These are phyloP conservation scores for Coelopa frigida DNA, from an alignment of 1,140 invertebrate genomes.

Conservation along the genomic window DNA sequence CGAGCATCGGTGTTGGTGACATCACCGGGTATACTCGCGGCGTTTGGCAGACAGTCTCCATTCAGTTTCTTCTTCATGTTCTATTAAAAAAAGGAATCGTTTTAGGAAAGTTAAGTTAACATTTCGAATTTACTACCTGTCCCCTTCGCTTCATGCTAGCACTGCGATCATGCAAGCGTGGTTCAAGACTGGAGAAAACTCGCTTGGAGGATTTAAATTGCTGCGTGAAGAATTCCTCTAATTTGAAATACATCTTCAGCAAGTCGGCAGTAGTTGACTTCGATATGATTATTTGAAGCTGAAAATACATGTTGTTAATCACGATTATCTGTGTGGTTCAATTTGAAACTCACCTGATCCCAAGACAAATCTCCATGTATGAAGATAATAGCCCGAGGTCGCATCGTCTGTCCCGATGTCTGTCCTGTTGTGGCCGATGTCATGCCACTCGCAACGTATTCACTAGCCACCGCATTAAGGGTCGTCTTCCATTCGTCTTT, in stretches of 20 bases:
- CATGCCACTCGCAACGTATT: too few species aligned
- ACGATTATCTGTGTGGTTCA: not conserved
- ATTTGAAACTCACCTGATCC: conserved; percentile 61
- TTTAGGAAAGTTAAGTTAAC: too few species aligned
- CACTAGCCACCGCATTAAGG: conserved; percentile 26
- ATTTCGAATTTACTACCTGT: conserved; percentile 15
- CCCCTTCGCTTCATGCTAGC: conserved; percentile 49
- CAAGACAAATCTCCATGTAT: conserved; percentile 87
- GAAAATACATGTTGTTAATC: not conserved
- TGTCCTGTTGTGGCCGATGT: conserved; percentile 7
- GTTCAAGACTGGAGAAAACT: conserved; percentile 74
- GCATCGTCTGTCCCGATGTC: conserved; percentile 6
- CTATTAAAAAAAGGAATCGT: too few species aligned
- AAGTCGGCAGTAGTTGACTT: conserved; percentile 94
- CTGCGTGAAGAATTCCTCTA: conserved; percentile 95
- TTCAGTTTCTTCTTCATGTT: conserved; percentile 40
- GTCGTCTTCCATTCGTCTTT: conserved; percentile 73
- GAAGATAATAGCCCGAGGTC: conserved; percentile 68
- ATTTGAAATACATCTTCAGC: conserved; percentile 91
- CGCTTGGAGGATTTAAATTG: conserved; percentile 90
- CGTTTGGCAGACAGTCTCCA: conserved; percentile 19
- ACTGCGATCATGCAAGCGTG: conserved; percentile 46
- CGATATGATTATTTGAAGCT: conserved; percentile 83
- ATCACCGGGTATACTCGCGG: not conserved
- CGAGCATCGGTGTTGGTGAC: conserved; percentile 52